A percentile compares a stretch with the other conserved stretches of the same genome.
Evolutionary conservation across 2,113 vertebrate genomes (phyloP).

Genomic region (Chamaea fasciata): DNA sequence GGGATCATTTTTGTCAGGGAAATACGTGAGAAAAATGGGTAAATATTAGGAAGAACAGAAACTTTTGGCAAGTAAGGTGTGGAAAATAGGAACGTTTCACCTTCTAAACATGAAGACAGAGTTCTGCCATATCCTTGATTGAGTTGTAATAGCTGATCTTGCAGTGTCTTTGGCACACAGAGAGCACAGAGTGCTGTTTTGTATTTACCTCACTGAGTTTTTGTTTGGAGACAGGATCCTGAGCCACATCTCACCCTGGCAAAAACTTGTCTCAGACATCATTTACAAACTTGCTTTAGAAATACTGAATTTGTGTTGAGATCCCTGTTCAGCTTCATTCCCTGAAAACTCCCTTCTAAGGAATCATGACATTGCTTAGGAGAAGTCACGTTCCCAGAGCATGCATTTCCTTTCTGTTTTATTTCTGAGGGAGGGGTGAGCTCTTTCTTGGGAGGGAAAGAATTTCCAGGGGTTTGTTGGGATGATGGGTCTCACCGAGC

Average conservation of each 20-base stretch:
- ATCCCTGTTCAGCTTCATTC: background rate
- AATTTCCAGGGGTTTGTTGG: background rate
- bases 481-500: background rate
- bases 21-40: background rate
- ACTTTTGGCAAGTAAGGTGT: background rate
- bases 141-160: background rate
- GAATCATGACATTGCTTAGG: background rate
- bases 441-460: background rate
- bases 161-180: background rate
- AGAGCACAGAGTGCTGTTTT: background rate
- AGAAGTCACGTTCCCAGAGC: background rate
- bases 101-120: background rate
- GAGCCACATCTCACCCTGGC: background rate
- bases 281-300: background rate
- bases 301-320: background rate
- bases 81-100: fast-evolving
- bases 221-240: background rate
- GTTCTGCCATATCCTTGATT: background rate
- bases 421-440: background rate
- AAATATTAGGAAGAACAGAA: background rate
- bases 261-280: background rate
- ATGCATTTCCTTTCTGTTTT: background rate
- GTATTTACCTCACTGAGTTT: background rate
- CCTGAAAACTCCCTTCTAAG: background rate
- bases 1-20: background rate